Evolutionary conservation across 2,113 vertebrate genomes (phyloP), one percentile per base, ranked within the genome.

Genomic region (Marmota flaviventris): DNA sequence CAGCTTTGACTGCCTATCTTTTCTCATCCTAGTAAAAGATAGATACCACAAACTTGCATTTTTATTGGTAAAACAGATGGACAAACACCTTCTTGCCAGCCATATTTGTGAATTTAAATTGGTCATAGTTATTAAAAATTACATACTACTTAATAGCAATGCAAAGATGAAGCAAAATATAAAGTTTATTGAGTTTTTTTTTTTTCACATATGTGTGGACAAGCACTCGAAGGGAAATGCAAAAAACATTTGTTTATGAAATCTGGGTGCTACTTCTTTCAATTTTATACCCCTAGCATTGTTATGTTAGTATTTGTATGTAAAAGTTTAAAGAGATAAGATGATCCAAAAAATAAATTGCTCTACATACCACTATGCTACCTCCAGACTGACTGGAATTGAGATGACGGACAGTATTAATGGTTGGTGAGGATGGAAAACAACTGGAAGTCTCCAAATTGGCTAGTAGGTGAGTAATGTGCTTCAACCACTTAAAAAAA

Each of bases 171-270:
- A 5, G 16, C n/a, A 89, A 81, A 92, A 77, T n/a, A 56, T 70
- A 77, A 48, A 42, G 39, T 75, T 69, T 63, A 70, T 45, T 45
- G 34, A 16, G 37, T 17, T 61, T 95, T 78, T 87, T 70, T n/a
- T 63, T 69, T 73, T 51, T 51, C 10, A 51, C 24, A 70, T 14
- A 42, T 2, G 2, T n/a, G 39, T 79, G 27, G n/a, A 63, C 85
- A 89, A 89, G 89, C 7, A 45, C 22, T 56, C 75, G 45, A 70
- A 82, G 48, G 56, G 39, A 94, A 65, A 69, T 81, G 65, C 20
- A 84, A 92, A 96, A 51, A 75, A 53, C 29, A 84, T n/a, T 18
- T 88, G 61, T 24, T 65, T 32, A 72, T 94, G 73, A 94, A 85
- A 58, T 73, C 32, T 58, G 75, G 14, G n/a, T 53, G 29, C 39